Percentiles rank a stretch among this genome's conserved stretches.
phyloP scores from a whole-genome alignment of 2,113 vertebrate genomes.

The Okapia johnstoni region DNA sequence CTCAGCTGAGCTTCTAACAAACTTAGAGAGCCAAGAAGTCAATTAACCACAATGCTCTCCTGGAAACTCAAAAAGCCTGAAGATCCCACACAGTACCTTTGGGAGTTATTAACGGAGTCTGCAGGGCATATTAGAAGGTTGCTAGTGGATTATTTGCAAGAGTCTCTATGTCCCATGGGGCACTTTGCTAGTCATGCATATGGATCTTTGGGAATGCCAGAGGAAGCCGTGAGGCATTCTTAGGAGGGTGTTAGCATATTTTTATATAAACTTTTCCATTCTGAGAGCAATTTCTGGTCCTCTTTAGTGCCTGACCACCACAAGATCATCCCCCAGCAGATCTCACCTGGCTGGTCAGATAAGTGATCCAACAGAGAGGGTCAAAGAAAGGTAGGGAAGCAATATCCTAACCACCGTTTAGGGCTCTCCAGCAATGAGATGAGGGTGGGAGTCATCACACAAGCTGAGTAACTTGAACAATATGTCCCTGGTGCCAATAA shows the following conservation, averaged over 20 bases:
- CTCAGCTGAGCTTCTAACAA: neutral
- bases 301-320: neutral
- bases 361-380: neutral
- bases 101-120: neutral
- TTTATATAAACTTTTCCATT: constrained; percentile 2
- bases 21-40: neutral
- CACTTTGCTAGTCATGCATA: neutral
- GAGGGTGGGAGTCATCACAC: neutral
- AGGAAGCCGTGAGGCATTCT: neutral
- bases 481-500: neutral
- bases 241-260: neutral
- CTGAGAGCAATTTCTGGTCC: neutral
- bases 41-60: neutral
- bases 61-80: neutral
- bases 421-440: neutral
- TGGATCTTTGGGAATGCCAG: neutral
- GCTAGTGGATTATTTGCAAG: neutral
- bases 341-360: neutral
- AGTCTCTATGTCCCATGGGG: neutral
- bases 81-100: neutral
- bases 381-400: neutral
- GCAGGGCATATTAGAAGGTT: neutral
- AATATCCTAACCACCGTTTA: neutral
- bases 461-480: neutral
- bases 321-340: neutral